These are phyloP conservation scores for Stenodera caucasica DNA, from an alignment of 2,888 invertebrate species.

Conservation along the genomic window DNA sequence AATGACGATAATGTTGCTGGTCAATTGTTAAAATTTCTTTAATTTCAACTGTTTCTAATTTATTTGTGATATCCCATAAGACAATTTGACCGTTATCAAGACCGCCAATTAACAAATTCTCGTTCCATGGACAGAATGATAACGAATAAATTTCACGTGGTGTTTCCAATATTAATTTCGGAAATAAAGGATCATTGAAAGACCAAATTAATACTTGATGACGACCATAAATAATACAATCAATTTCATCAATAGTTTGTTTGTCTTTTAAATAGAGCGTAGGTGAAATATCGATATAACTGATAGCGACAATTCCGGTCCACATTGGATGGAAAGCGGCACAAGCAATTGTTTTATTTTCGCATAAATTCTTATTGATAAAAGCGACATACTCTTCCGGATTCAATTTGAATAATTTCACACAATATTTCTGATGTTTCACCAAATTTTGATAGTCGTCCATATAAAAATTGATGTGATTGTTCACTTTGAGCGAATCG, in stretches of 20 bases:
- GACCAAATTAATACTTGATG: constrained; percentile 77
- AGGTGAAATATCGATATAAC: constrained; percentile 66
- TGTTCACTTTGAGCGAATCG: constrained; percentile 45
- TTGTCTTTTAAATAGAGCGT: constrained; percentile 55
- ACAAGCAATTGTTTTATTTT: constrained; percentile 67
- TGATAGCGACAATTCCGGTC: constrained; percentile 68
- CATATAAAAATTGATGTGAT: constrained; percentile 62
- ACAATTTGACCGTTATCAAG: constrained; percentile 70
- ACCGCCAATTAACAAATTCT: constrained; percentile 72
- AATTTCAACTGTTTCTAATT: constrained; percentile 57
- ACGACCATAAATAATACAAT: constrained; percentile 60
- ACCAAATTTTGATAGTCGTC: constrained; percentile 64
- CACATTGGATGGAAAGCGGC: constrained; percentile 72
- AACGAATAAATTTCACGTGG: constrained; percentile 67
- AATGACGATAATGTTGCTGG: constrained; percentile 64
- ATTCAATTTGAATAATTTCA: background rate
- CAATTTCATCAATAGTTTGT: constrained; percentile 37
- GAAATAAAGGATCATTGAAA: constrained; percentile 68
- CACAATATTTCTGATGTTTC: constrained; percentile 24
- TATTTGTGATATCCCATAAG: constrained; percentile 42
- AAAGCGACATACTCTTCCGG: constrained; percentile 64
- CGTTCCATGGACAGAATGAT: constrained; percentile 70
- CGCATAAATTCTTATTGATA: constrained; percentile 65
- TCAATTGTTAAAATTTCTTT: constrained; percentile 64
- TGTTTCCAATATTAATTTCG: constrained; percentile 70